Evolutionary conservation across 2,888 invertebrate genomes (phyloP), one percentile per base, ranked within the genome.

Genomic region (Dicycla oo): DNA sequence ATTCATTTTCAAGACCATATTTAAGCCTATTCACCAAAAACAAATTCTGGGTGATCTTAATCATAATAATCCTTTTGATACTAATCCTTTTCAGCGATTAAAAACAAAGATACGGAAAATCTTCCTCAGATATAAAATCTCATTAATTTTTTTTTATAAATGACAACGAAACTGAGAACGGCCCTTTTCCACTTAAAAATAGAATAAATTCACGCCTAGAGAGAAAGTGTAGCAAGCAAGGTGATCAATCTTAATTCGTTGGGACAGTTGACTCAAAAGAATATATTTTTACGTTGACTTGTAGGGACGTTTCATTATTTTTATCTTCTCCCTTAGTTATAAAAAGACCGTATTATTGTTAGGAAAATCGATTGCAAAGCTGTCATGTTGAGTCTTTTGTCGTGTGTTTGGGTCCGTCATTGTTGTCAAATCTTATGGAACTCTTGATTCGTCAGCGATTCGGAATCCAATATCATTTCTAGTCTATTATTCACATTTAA

Each of bases 171-270:
- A 82, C 58, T 73, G 76, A 69, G 68, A 73, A 69, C 45, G 67
- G 58, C 76, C 75, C 78, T 87, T 84, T 82, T 75, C 77, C 72
- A 78, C 77, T 82, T 80, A 85, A 86, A 87, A 88, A 86, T 81
- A 85, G 85, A 88, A 86, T 76, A 83, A 88, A 88, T 86, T 85
- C 77, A 72, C 78, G 81, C 75, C 78, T 69, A 73, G 78, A 74
- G 81, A 75, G 86, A 82, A 84, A 88, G 81, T 82, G 82, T 83
- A 79, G 82, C 88, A 83, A 80, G 84, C 87, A 83, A 69, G 83
- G 88, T 82, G 88, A 92, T 93, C 93, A 93, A 92, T 93, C 93
- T 92, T 91, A 90, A 93, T 93, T 93, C 89, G 70, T 84, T 65
- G 81, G 86, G 92, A 92, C 92, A 90, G 88, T 84, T 83, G 86